These are phyloP conservation scores for Anastatus disparis DNA, from an alignment of 1,140 invertebrate species.

Conservation along the genomic window DNA sequence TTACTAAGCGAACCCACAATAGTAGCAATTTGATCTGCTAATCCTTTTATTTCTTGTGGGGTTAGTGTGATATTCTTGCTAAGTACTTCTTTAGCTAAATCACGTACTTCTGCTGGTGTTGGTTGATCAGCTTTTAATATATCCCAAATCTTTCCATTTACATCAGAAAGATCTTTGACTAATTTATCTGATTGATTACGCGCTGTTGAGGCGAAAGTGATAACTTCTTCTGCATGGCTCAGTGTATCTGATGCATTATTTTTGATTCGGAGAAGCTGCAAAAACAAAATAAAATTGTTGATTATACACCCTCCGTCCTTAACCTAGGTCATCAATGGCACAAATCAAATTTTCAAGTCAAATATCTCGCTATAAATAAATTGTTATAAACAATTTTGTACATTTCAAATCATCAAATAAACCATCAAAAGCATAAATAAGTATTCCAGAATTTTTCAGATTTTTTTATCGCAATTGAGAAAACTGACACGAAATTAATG, in stretches of 20 bases:
- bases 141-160: conserved; percentile 78
- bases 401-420: no score
- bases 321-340: no score
- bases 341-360: no score
- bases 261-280: conserved; percentile 71
- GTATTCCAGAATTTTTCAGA: no score
- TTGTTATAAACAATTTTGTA: no score
- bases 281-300: conserved; percentile 37
- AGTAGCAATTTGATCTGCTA: conserved; percentile 83
- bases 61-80: conserved; percentile 75
- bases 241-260: conserved; percentile 69
- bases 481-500: no score
- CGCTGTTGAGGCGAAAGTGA: conserved; percentile 68
- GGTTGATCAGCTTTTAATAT: conserved; percentile 82
- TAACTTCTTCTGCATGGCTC: conserved; percentile 71
- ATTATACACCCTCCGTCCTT: background rate
- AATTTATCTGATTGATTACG: conserved; percentile 71
- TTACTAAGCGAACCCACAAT: conserved; percentile 88
- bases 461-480: no score
- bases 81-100: conserved; percentile 81
- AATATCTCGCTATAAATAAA: no score
- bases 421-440: no score
- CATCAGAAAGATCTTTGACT: conserved; percentile 66
- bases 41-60: conserved; percentile 85
- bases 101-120: conserved; percentile 83